phyloP scores from a whole-genome alignment of 2,113 vertebrate genomes.

The Oreocharis arfaki region DNA sequence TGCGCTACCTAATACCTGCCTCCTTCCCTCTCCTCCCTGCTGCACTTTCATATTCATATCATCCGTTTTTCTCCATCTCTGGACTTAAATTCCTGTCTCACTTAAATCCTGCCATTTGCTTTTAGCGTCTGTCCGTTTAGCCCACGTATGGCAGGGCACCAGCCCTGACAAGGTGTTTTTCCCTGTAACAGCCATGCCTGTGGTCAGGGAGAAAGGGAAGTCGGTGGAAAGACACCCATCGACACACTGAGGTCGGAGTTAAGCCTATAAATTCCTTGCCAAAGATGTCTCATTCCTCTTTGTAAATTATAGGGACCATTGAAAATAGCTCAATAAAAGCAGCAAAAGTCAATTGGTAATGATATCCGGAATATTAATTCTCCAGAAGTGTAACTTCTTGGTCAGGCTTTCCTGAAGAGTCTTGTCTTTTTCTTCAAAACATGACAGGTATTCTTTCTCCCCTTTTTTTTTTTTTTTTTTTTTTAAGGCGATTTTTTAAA shows the following conservation, averaged over 20 bases:
- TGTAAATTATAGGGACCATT: not conserved
- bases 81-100: not conserved
- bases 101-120: not conserved
- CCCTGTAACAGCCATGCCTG: accelerated
- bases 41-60: not conserved
- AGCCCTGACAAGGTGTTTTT: not conserved
- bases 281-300: not conserved
- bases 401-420: not conserved
- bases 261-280: not conserved
- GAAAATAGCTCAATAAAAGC: not conserved
- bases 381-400: not conserved
- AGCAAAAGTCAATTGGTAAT: not conserved
- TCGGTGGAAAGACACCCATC: not conserved
- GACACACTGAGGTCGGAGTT: not conserved
- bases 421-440: not conserved
- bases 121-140: not conserved
- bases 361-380: not conserved
- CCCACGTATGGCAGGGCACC: not conserved
- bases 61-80: not conserved
- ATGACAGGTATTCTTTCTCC: not conserved
- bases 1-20: not conserved
- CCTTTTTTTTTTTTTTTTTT: not conserved
- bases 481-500: not conserved
- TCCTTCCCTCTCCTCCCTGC: not conserved
- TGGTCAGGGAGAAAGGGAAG: not conserved